A percentile compares a stretch with the other conserved stretches of the same genome.
Evolutionary conservation across 2,113 vertebrate genomes (phyloP).

Genomic region (Erythrocercus mccallii): DNA sequence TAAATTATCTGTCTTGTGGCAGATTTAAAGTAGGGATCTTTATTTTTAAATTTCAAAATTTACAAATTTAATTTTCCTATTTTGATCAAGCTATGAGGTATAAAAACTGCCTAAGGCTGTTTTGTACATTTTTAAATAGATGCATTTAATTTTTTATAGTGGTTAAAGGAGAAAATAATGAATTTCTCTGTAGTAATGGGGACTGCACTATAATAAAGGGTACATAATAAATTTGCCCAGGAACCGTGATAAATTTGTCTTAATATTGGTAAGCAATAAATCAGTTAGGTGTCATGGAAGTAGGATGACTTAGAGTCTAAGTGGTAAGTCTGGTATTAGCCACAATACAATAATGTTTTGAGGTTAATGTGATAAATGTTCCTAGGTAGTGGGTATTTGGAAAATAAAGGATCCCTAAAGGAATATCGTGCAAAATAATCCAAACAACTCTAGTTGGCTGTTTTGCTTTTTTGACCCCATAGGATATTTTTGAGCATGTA

Average conservation of each 20-base stretch:
- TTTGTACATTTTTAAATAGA: background rate
- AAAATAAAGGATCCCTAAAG: background rate
- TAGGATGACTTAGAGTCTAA: background rate
- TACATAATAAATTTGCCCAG: background rate
- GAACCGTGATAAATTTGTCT: background rate
- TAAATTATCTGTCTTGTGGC: constrained; percentile 49
- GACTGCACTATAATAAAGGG: background rate
- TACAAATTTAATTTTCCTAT: background rate
- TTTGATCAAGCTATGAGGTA: background rate
- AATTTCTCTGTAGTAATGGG: background rate
- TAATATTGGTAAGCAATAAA: background rate
- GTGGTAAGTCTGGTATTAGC: background rate
- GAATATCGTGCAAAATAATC: background rate
- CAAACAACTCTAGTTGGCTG: background rate
- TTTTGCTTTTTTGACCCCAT: background rate
- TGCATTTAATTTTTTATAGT: background rate
- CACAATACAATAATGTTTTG: background rate
- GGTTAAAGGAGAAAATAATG: background rate
- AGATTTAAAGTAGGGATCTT: constrained; percentile 2
- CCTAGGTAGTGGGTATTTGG: background rate
- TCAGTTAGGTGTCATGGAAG: background rate
- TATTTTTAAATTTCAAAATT: constrained; percentile 4
- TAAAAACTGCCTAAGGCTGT: background rate
- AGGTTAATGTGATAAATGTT: background rate
- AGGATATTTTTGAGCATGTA: background rate